Evolutionary conservation across 2,797 vertebrate species (phyloP).

Genomic region (Lateolabrax maculatus): DNA sequence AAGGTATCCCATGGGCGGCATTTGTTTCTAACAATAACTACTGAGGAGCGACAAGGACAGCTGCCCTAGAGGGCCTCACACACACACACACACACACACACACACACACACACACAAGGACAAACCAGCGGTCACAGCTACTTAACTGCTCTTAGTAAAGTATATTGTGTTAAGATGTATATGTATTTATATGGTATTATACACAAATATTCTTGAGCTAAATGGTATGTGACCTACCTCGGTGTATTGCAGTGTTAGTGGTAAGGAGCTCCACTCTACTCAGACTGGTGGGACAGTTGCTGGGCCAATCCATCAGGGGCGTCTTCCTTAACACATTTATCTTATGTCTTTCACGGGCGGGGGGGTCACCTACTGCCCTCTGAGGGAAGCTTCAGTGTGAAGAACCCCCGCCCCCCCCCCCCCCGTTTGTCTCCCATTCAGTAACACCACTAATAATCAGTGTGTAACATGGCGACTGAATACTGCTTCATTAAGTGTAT

Average conservation of each 20-base stretch:
- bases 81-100: constrained; percentile 12
- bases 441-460: background rate
- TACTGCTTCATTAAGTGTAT: background rate
- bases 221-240: constrained; percentile 19
- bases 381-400: constrained; percentile 1
- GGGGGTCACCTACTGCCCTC: background rate
- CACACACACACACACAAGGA: constrained; percentile 14
- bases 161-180: background rate
- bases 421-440: background rate
- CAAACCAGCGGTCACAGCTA: background rate
- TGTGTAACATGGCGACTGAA: background rate
- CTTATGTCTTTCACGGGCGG: background rate
- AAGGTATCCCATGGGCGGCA: constrained; percentile 61
- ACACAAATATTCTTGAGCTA: background rate
- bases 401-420: background rate
- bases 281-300: background rate
- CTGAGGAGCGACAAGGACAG: constrained; percentile 70
- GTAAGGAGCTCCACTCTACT: background rate
- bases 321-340: constrained; percentile 8
- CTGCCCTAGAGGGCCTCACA: constrained; percentile 49
- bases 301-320: background rate
- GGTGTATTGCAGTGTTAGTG: too few species aligned
- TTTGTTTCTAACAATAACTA: constrained; percentile 82
- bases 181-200: background rate
- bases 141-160: background rate